Base-by-base conservation (phyloP, 2,888 invertebrate genomes). In the Coelopa pilipes region DNA sequence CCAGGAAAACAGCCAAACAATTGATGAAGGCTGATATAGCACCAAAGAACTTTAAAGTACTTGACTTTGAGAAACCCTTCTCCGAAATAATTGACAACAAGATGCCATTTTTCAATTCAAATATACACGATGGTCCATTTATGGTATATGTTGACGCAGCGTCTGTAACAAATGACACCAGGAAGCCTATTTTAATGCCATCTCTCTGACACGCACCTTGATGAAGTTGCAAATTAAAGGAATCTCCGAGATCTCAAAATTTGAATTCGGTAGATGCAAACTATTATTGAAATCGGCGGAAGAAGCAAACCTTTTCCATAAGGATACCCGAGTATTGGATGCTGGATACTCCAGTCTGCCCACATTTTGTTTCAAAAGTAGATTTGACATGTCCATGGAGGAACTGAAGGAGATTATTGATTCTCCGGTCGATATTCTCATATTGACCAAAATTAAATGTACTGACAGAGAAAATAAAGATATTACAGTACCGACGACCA, bases 81-180 rank as follows among this genome's bases (percentile, higher is more conserved):
- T 34, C 34, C 7, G 34, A 34, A 7, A 34, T 34, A 34, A 34
- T 34, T 34, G n/a, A n/a, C n/a, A n/a, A n/a, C n/a, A n/a, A n/a
- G n/a, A n/a, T n/a, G n/a, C n/a, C n/a, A n/a, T 34, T 34, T 34
- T 34, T 34, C 34, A 4, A 34, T 34, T 34, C 34, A 4, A 34
- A 34, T 2, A 34, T 4, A 96, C 60, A 53, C 53, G n/a, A 53
- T 15, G 2, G 53, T 3, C 53, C 53, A n/a, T 53, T 15, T 34
- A 34, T 34, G 34, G 7, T 34, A 34, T 7, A 34, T 34, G 34
- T 53, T 5, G 53, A 53, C n/a, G 53, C 53, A 3, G n/a, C n/a
- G n/a, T 3, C 10, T 1, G n/a, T 53, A 3, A 5, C 15, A 53
- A 53, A 15, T n/a, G n/a, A n/a, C 7, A 17, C 34, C 7, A 34